phyloP scores from a whole-genome alignment of 2,888 invertebrate genomes.

The Oasisia sp. region DNA sequence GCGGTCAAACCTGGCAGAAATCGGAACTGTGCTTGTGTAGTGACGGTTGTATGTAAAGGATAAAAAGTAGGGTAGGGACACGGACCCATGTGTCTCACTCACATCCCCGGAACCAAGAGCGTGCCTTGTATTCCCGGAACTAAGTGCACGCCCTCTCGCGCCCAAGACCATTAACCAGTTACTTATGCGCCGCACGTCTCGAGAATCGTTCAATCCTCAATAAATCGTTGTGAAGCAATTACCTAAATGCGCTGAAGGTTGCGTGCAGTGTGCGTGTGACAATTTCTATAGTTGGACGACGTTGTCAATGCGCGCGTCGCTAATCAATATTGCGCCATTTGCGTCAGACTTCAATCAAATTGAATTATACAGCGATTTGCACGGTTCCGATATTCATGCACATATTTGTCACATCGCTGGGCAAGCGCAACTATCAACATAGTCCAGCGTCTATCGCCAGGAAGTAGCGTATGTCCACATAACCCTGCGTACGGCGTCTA shows the following conservation, averaged over 20 bases:
- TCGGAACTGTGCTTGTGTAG: too few relatives aligned
- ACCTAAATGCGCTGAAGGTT: neutral
- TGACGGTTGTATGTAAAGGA: too few relatives aligned
- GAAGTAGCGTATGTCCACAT: neutral
- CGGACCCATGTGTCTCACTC: too few relatives aligned
- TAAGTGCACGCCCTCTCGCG: neutral
- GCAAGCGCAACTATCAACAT: neutral
- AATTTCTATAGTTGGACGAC: neutral
- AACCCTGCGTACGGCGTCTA: neutral
- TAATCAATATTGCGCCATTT: constrained; percentile 13
- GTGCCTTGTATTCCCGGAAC: too few relatives aligned
- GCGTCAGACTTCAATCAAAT: neutral
- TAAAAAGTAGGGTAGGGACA: too few relatives aligned
- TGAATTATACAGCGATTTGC: constrained; percentile 13
- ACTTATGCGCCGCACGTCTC: constrained; percentile 5
- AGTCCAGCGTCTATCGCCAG: neutral
- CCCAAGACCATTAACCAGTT: neutral
- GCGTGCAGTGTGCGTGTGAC: neutral
- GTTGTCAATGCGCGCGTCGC: constrained; percentile 3
- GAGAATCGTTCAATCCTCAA: constrained; percentile 3
- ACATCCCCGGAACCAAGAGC: too few relatives aligned
- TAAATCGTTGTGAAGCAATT: constrained; percentile 6
- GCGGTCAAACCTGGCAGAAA: too few relatives aligned
- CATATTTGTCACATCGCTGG: constrained; percentile 17
- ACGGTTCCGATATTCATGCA: constrained; percentile 3